A percentile compares a stretch with the other conserved stretches of the same genome.
phyloP scores from a whole-genome alignment of 2,797 vertebrate genomes.

The Bradypus variegatus region DNA sequence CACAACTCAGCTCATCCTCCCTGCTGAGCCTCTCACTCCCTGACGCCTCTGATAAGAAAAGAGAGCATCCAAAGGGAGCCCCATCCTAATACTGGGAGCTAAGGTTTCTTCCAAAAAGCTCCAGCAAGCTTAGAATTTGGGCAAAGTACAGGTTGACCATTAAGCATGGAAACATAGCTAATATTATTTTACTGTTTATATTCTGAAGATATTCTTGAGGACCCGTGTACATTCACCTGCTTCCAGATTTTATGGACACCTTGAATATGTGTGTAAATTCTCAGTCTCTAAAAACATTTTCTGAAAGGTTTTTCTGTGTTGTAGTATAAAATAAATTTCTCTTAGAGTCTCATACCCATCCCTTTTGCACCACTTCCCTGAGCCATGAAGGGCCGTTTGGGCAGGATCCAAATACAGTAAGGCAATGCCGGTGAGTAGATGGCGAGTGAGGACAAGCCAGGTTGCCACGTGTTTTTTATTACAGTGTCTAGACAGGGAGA shows the following conservation, averaged over 20 bases:
- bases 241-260: not conserved
- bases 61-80: not conserved
- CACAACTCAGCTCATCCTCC: not conserved
- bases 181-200: not conserved
- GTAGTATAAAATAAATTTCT: not conserved
- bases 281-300: not conserved
- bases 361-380: not conserved
- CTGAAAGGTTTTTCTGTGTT: not conserved
- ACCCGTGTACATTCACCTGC: not conserved
- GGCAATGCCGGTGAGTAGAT: not conserved
- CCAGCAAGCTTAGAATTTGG: not conserved
- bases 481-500: not conserved
- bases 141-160: not conserved
- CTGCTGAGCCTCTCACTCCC: not conserved
- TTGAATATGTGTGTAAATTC: not conserved
- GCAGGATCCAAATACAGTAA: not conserved
- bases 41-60: not conserved
- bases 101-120: not conserved
- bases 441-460: not conserved
- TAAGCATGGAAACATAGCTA: not conserved
- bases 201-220: not conserved
- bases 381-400: not conserved
- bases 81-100: not conserved
- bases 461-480: not conserved
- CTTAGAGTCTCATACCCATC: not conserved